Base-by-base conservation (phyloP, 2,113 vertebrate species). In the Aramus guarauna region DNA sequence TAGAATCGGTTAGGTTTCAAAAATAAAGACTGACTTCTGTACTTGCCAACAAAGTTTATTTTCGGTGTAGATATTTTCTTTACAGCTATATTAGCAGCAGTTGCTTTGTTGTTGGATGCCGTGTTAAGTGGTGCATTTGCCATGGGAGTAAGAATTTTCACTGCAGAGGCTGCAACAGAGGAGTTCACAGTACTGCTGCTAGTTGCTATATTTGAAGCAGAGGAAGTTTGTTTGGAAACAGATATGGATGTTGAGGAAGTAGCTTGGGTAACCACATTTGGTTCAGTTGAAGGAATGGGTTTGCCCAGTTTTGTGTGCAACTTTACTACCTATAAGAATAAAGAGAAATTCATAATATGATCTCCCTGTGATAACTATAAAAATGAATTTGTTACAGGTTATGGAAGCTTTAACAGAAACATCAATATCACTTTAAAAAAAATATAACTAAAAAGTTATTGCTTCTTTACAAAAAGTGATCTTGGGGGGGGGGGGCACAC, bases 221-320 rank as follows among this genome's bases (percentile, higher is more conserved):
- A 97, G 56, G 98, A 88, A 83, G 98, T 92, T 23, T 98, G 97
- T 94, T 99, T 99, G 92, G 97, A 98, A 95, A 98, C 89, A 75
- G 98, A 98, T 30, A 98, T 94, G 29, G 98, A 98, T 94, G 98
- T 98, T 88, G 99, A 98, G 47, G 98, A 98, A 12, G 98, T 97
- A 20, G 98, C 97, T 95, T 99, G 99, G 74, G 98, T 98, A 78
- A 99, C 98, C 92, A 99, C 98, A 4, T 99, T 99, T 94, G 99
- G 99, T 98, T 99, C 99, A 32, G 99, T 99, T 58, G 99, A 99
- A 62, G 99, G 99, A 98, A 99, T 99, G 76, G 99, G 99, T 96
- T 99, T 99, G 78, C 99, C 99, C 56, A 99, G 98, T 97, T 99
- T 99, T 91, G 99, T 99, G 89, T 99, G 99, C 91, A 99, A 98